phyloP scores from a whole-genome alignment of 2,888 invertebrate genomes.

The Hedya salicella region DNA sequence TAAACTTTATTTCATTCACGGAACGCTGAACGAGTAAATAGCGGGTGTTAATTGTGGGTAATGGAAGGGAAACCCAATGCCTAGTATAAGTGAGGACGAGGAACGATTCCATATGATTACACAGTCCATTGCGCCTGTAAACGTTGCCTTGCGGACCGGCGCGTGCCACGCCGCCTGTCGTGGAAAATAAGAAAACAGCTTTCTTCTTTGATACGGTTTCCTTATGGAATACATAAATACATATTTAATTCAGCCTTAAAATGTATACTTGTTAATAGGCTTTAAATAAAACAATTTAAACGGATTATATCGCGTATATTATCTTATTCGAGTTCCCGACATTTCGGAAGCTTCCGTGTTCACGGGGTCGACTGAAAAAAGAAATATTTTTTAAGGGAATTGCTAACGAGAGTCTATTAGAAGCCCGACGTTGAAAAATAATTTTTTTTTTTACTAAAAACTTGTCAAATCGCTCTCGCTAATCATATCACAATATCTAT shows the following conservation, averaged over 20 bases:
- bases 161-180: constrained; percentile 23
- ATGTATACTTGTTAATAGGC: neutral
- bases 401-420: too few species aligned
- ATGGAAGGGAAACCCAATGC: neutral
- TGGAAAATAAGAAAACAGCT: constrained; percentile 28
- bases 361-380: too few species aligned
- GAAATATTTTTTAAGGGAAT: too few species aligned
- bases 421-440: too few species aligned
- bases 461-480: too few species aligned
- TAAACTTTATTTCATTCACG: too few species aligned
- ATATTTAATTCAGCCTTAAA: neutral
- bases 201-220: neutral
- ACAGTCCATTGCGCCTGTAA: constrained; percentile 25
- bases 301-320: too few species aligned
- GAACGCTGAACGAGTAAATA: neutral
- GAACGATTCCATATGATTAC: constrained; percentile 20
- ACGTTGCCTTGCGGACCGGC: constrained; percentile 13
- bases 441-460: too few species aligned
- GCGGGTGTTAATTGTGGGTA: neutral
- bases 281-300: too few species aligned
- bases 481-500: too few species aligned
- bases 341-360: too few species aligned
- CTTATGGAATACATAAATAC: neutral
- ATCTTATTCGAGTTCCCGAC: too few species aligned
- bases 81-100: neutral